These are phyloP conservation scores for Conops quadrifasciatus DNA, from an alignment of 2,888 invertebrate species.

Conservation along the genomic window DNA sequence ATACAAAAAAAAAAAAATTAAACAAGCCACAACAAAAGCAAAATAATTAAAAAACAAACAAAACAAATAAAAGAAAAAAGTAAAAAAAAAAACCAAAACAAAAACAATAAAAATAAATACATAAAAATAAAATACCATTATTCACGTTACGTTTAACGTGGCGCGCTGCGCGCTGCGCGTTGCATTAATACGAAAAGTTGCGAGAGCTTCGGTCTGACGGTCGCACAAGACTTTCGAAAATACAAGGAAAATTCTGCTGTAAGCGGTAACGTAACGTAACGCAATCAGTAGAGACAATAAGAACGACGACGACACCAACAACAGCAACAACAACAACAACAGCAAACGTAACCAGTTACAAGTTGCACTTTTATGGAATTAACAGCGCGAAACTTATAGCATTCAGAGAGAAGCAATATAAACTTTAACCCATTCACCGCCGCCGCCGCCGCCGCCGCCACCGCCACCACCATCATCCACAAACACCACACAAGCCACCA, in stretches of 20 bases:
- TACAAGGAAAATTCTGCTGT: background rate
- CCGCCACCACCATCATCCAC: background rate
- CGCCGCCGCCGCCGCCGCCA: background rate
- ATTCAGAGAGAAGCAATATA: slow-evolving; percentile 23
- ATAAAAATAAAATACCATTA: background rate
- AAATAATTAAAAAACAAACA: background rate
- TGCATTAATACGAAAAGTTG: slow-evolving; percentile 45
- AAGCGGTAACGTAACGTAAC: background rate
- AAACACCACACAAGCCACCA: too few species aligned
- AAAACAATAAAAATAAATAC: background rate
- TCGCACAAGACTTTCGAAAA: background rate
- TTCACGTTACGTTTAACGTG: slow-evolving; percentile 24
- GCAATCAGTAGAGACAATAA: slow-evolving; percentile 21
- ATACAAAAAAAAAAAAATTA: slow-evolving; percentile 30
- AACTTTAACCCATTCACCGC: background rate
- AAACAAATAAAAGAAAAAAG: background rate
- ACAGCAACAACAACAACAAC: slow-evolving; percentile 34
- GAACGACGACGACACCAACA: background rate
- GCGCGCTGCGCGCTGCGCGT: slow-evolving; percentile 46
- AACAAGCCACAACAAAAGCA: slow-evolving; percentile 39
- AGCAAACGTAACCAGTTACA: slow-evolving; percentile 45
- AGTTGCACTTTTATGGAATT: slow-evolving; percentile 55
- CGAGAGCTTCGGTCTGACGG: background rate
- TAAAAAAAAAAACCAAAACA: background rate
- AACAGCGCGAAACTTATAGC: slow-evolving; percentile 58